Percentiles rank a stretch among this genome's conserved stretches.
phyloP scores from a whole-genome alignment of 2,888 invertebrate genomes.

The Sarcophaga carnaria region DNA sequence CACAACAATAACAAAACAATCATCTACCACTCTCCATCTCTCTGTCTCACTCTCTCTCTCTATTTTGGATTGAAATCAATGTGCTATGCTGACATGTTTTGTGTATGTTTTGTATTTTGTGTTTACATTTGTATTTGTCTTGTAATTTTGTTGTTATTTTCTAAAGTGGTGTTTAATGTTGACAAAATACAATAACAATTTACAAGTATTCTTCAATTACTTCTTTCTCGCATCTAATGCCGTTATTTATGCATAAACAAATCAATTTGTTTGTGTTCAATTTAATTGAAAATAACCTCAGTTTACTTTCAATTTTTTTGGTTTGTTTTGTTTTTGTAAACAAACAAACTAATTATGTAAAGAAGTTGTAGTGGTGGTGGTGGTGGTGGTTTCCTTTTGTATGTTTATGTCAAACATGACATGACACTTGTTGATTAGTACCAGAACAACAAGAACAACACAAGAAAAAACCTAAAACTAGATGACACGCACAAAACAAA shows the following conservation, averaged over 20 bases:
- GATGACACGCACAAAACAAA: neutral
- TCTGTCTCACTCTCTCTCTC: no score
- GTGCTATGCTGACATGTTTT: neutral
- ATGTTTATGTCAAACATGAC: constrained; percentile 22
- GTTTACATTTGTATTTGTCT: no score
- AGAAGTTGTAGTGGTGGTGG: neutral
- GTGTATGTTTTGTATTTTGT: neutral
- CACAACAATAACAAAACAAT: neutral
- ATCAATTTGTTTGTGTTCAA: constrained; percentile 27
- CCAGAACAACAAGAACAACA: neutral
- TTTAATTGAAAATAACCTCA: constrained; percentile 18
- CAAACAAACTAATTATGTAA: no score
- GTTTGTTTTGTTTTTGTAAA: neutral
- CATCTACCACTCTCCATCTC: neutral
- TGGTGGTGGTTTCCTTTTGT: no score
- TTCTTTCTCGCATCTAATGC: neutral
- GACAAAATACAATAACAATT: neutral
- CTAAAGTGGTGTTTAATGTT: neutral
- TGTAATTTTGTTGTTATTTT: neutral
- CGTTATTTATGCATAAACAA: constrained; percentile 29
- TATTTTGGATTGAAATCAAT: no score
- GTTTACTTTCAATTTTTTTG: constrained; percentile 4
- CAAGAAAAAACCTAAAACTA: neutral
- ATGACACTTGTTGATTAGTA: constrained; percentile 41
- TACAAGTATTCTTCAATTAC: constrained; percentile 3